Percentiles rank a stretch among this genome's conserved stretches.
phyloP scores from a whole-genome alignment of 2,113 vertebrate genomes.

The Gadus chalcogrammus region DNA sequence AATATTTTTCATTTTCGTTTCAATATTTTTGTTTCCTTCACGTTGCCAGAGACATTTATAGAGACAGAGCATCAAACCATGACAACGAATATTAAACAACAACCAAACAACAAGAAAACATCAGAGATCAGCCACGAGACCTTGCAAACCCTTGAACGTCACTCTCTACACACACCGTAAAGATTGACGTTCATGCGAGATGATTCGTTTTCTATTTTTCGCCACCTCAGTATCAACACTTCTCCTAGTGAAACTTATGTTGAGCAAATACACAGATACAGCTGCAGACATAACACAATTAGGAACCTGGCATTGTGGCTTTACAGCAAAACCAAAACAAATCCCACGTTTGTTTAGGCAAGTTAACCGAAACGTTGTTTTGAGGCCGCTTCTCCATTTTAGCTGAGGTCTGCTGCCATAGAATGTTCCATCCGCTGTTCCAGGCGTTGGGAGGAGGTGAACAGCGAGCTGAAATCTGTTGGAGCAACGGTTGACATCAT shows the following conservation, averaged over 20 bases:
- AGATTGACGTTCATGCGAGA: not conserved
- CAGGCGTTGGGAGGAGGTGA: constrained; percentile 61
- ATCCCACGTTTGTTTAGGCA: constrained; percentile 55
- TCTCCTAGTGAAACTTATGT: constrained; percentile 52
- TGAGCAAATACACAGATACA: constrained; percentile 63
- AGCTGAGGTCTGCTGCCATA: constrained; percentile 75
- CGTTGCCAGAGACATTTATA: constrained; percentile 58
- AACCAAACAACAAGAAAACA: constrained; percentile 19
- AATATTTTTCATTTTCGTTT: constrained; percentile 57
- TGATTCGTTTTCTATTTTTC: constrained; percentile 43
- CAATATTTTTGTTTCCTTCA: constrained; percentile 68
- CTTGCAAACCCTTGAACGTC: constrained; percentile 12
- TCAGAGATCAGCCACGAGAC: constrained; percentile 37
- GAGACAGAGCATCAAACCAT: constrained; percentile 24
- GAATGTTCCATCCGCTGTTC: constrained; percentile 72
- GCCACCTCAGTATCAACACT: constrained; percentile 36
- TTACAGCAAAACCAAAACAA: constrained; percentile 60
- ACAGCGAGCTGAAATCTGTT: not conserved
- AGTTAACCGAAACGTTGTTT: constrained; percentile 46
- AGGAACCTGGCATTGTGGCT: constrained; percentile 56
- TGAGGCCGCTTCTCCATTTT: constrained; percentile 47
- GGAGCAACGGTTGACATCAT: constrained; percentile 20
- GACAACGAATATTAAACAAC: constrained; percentile 33
- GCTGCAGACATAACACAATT: constrained; percentile 72
- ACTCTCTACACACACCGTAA: not conserved